Conservation (phyloP, 37 sponge, comb jelly and placozoan genomes). For the Beroe forskalii region DNA sequence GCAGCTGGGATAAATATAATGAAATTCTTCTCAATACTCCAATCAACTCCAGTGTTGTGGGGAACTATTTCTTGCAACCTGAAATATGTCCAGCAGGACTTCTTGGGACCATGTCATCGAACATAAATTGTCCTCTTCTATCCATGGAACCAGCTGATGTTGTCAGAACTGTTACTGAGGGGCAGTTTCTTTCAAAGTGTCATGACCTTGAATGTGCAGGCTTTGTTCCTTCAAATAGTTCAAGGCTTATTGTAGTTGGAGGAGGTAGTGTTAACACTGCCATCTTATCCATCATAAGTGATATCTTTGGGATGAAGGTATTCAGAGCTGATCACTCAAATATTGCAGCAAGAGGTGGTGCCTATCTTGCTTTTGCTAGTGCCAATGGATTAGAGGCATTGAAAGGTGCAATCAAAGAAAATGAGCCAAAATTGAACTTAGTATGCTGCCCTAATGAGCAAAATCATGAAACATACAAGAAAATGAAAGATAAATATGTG, state of each 20-base stretch:
- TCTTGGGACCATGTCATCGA: too few relatives aligned
- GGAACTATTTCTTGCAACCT: neutral
- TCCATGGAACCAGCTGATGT: neutral
- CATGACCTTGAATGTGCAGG: neutral
- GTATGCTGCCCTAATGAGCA: too few relatives aligned
- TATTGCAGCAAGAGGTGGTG: slow-evolving; percentile 13
- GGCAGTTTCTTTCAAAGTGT: slow-evolving; percentile 1
- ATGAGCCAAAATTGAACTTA: too few relatives aligned
- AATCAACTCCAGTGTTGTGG: neutral
- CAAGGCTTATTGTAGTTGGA: slow-evolving; percentile 19
- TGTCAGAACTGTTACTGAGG: neutral
- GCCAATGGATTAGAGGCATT: neutral
- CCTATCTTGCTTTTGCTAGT: neutral
- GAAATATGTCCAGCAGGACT: neutral
- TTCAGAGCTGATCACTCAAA: neutral
- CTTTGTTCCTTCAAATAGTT: neutral
- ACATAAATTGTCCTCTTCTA: too few relatives aligned
- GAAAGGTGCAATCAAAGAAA: too few relatives aligned
- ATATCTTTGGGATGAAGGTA: neutral
- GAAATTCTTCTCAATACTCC: neutral
- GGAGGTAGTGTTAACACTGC: slow-evolving; percentile 1
- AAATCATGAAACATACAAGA: too few relatives aligned
- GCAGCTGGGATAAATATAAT: neutral
- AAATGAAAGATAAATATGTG: too few relatives aligned
- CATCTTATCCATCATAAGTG: neutral